These are phyloP conservation scores for Camponotus vicinus DNA, from an alignment of 1,140 invertebrate genomes.

Conservation along the genomic window DNA sequence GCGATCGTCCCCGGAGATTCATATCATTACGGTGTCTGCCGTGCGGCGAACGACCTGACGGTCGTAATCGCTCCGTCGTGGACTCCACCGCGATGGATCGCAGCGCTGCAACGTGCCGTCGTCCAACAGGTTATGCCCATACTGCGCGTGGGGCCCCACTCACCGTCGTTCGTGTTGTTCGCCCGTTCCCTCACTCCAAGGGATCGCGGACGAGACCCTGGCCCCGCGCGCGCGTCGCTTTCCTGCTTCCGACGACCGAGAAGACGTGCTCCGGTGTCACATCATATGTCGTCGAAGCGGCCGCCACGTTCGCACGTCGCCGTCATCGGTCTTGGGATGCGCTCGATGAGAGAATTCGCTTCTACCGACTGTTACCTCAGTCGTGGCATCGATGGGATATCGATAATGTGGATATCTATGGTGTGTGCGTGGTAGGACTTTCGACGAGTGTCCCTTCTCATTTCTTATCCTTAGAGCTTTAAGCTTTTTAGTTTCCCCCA, in stretches of 20 bases:
- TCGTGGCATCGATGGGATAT: background rate
- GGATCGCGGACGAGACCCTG: background rate
- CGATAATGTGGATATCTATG: background rate
- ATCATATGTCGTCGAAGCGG: background rate
- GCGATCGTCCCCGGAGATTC: background rate
- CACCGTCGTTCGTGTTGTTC: background rate
- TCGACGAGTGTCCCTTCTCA: too few species aligned
- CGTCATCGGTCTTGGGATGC: background rate
- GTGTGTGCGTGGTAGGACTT: too few species aligned
- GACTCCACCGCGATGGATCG: conserved; percentile 3
- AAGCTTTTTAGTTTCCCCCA: background rate
- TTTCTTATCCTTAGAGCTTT: background rate
- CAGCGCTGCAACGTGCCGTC: background rate
- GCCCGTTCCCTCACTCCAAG: background rate
- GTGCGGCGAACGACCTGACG: background rate
- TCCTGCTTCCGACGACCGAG: conserved; percentile 11
- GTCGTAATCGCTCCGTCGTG: conserved; percentile 1
- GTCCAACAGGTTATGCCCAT: conserved; percentile 55
- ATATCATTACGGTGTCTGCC: conserved; percentile 29
- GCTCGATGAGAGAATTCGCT: background rate
- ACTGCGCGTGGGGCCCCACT: conserved; percentile 48
- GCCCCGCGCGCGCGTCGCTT: conserved; percentile 8
- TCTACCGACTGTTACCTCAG: background rate
- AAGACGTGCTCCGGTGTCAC: conserved; percentile 3
- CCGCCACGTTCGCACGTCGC: background rate